A percentile compares a stretch with the other conserved stretches of the same genome.
These are phyloP conservation scores for Dicranocentrus wangi DNA, from an alignment of 2,888 invertebrate species.

Conservation along the genomic window DNA sequence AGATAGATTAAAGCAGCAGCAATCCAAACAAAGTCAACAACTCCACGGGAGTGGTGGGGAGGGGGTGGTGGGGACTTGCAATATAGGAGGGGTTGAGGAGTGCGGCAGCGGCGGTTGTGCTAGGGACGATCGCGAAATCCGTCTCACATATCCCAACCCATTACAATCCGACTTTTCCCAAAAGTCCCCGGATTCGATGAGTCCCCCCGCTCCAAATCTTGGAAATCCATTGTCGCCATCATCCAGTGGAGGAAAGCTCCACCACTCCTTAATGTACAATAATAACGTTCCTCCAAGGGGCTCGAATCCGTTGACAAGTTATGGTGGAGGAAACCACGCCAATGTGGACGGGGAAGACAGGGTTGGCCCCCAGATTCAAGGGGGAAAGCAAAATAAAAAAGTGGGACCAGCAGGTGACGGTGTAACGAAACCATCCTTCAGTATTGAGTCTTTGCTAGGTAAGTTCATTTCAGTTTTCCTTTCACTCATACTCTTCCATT, in stretches of 20 bases:
- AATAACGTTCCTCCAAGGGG: no score
- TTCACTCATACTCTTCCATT: not conserved
- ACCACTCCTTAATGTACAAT: not conserved
- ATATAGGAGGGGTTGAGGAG: not conserved
- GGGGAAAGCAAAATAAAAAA: no score
- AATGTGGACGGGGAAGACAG: no score
- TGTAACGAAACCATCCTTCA: conserved; percentile 81
- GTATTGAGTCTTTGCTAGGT: conserved; percentile 90
- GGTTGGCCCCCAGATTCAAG: no score
- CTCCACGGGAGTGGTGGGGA: not conserved
- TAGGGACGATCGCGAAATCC: not conserved
- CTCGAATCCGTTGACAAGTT: no score
- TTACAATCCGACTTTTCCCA: conserved; percentile 4
- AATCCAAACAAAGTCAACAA: not conserved
- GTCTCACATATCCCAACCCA: not conserved
- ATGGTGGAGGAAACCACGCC: no score
- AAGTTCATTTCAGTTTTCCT: no score
- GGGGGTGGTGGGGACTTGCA: not conserved
- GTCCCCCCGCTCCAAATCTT: not conserved
- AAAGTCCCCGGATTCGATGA: conserved; percentile 23
- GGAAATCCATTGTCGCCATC: no score
- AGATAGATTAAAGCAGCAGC: conserved; percentile 11
- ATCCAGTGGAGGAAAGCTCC: not conserved
- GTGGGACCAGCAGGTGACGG: no score
- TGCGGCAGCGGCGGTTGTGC: conserved; percentile 9